Conservation (phyloP, 2,113 vertebrate species). For the Notarius quadriscutis region DNA sequence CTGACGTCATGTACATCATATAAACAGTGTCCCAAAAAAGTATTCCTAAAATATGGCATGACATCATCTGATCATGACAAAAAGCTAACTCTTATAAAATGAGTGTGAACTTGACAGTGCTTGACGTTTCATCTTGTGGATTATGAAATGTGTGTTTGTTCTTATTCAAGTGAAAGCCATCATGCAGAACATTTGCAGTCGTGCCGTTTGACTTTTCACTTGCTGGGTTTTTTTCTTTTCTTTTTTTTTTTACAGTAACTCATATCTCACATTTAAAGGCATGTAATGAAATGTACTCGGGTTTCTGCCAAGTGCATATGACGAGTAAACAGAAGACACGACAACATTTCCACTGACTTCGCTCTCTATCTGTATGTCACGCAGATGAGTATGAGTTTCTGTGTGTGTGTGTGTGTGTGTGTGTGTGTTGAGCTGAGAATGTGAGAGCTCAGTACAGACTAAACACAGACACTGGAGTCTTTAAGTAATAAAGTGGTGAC, state of each 20-base stretch:
- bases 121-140: too few species aligned
- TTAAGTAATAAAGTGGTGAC: constrained; percentile 40
- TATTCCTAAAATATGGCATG: too few species aligned
- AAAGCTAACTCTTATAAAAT: too few species aligned
- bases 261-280: constrained; percentile 9
- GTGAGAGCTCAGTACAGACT: constrained; percentile 1
- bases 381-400: not conserved
- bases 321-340: not conserved
- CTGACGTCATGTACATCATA: too few species aligned
- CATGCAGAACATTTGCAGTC: not conserved
- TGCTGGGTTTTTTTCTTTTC: not conserved
- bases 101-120: not conserved
- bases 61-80: not conserved
- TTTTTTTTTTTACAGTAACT: not conserved
- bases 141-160: too few species aligned
- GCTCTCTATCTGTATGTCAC: not conserved
- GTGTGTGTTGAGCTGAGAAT: not conserved
- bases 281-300: constrained; percentile 1
- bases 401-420: constrained; percentile 8
- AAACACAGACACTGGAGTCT: constrained; percentile 35
- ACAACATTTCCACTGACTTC: not conserved
- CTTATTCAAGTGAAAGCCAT: not conserved
- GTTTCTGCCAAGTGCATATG: constrained; percentile 7
- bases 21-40: too few species aligned
- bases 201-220: not conserved